These are phyloP conservation scores for Glaucidium brasilianum DNA, from an alignment of 2,113 vertebrate genomes.

Conservation along the genomic window DNA sequence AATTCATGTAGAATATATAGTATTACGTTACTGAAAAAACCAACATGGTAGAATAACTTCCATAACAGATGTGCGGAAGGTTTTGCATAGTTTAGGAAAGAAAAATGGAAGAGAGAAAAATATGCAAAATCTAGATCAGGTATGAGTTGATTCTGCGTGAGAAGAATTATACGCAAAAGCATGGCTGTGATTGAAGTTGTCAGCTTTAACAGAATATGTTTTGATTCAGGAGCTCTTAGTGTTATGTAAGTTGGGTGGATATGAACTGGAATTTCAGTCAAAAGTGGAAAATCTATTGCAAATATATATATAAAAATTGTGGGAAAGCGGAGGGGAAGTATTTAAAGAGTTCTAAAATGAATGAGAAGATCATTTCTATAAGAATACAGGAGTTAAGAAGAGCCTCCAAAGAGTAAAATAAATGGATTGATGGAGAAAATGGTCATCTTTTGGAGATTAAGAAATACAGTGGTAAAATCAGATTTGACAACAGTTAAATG, in stretches of 20 bases:
- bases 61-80: background rate
- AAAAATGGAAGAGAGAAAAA: background rate
- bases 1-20: background rate
- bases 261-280: background rate
- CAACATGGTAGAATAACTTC: background rate
- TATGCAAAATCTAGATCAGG: background rate
- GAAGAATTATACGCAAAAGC: background rate
- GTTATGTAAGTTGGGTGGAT: background rate
- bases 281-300: background rate
- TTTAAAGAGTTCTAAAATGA: background rate
- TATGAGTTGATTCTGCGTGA: background rate
- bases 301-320: background rate
- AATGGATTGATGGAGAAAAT: background rate
- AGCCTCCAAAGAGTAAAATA: background rate
- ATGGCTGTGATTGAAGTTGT: background rate
- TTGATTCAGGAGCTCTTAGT: background rate
- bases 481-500: background rate
- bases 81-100: background rate
- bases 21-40: background rate
- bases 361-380: background rate
- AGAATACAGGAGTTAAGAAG: background rate
- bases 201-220: background rate
- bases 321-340: background rate
- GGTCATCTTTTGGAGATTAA: background rate
- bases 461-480: background rate